phyloP scores from a whole-genome alignment of 2,797 vertebrate species.

The Rhodeus uyekii region DNA sequence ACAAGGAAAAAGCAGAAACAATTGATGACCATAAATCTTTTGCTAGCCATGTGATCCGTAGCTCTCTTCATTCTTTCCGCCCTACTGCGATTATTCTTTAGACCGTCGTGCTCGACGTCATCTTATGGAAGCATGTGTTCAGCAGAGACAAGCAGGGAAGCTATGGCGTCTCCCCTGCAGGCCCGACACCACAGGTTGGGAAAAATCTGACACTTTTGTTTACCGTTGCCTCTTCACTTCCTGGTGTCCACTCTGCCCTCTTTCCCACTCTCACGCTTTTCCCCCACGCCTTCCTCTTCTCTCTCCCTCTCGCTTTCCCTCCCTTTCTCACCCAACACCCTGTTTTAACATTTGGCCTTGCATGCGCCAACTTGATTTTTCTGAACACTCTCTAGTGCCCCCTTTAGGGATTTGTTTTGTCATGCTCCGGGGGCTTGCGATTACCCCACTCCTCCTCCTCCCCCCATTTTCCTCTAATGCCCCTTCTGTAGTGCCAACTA shows the following conservation, averaged over 20 bases:
- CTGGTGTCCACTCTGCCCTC: conserved; percentile 40
- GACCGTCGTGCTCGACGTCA: conserved; percentile 97
- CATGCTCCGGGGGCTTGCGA: conserved; percentile 18
- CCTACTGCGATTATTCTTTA: conserved; percentile 86
- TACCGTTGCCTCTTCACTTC: conserved; percentile 62
- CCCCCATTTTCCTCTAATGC: conserved; percentile 32
- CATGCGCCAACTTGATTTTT: conserved; percentile 61
- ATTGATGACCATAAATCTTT: conserved; percentile 51
- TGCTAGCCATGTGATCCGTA: conserved; percentile 67
- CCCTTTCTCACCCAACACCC: conserved; percentile 34
- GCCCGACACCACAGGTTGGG: conserved; percentile 94
- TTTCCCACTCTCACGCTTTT: conserved; percentile 32
- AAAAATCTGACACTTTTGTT: conserved; percentile 76
- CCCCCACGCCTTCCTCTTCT: conserved; percentile 1
- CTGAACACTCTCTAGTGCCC: conserved; percentile 41
- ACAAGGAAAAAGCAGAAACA: conserved; percentile 54
- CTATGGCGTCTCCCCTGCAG: conserved; percentile 82
- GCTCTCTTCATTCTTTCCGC: conserved; percentile 86
- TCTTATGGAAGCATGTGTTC: conserved; percentile 99
- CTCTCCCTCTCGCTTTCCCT: conserved; percentile 10
- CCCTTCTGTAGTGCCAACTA: conserved; percentile 32
- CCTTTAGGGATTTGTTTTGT: conserved; percentile 36
- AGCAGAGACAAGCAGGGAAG: conserved; percentile 95
- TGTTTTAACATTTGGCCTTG: conserved; percentile 52
- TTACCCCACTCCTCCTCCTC: conserved; percentile 8